A percentile compares a stretch with the other conserved stretches of the same genome.
These are phyloP conservation scores for Geopemphigus sp. DNA, from an alignment of 1,140 invertebrate genomes.

Conservation along the genomic window DNA sequence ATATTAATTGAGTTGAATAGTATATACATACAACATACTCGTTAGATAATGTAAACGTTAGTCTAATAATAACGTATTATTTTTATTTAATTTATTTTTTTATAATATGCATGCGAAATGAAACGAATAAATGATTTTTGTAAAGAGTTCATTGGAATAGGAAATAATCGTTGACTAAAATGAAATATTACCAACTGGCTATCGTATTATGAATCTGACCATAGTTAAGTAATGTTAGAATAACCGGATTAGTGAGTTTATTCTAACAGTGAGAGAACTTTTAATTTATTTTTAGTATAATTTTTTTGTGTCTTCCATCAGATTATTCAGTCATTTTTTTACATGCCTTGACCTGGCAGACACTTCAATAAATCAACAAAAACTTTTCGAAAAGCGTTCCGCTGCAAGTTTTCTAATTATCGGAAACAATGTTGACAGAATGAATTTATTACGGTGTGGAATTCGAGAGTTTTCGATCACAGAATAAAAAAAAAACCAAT, in stretches of 20 bases:
- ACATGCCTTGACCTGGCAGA: conserved; percentile 16
- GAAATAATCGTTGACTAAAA: not conserved
- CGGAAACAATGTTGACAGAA: conserved; percentile 38
- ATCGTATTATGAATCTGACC: not conserved
- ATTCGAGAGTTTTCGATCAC: conserved; percentile 32
- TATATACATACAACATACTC: no score
- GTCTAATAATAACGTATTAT: no score
- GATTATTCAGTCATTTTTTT: conserved; percentile 34
- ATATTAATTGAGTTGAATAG: no score
- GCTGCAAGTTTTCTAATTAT: conserved; percentile 32
- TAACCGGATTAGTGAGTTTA: conserved; percentile 5
- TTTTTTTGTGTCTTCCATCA: not conserved
- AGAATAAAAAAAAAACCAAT: conserved; percentile 28
- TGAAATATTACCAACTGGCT: not conserved
- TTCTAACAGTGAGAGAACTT: not conserved
- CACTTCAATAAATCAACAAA: conserved; percentile 35
- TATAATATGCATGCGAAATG: no score
- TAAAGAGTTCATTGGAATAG: not conserved
- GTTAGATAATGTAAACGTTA: no score
- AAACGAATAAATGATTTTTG: not conserved
- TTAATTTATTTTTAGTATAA: conserved; percentile 14
- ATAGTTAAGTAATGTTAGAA: conserved; percentile 11
- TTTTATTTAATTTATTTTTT: no score
- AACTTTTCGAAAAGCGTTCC: conserved; percentile 34
- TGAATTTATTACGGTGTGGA: conserved; percentile 37